A percentile compares a stretch with the other conserved stretches of the same genome.
Conservation (phyloP, 2,797 vertebrate genomes). For the Channallabes apus region DNA sequence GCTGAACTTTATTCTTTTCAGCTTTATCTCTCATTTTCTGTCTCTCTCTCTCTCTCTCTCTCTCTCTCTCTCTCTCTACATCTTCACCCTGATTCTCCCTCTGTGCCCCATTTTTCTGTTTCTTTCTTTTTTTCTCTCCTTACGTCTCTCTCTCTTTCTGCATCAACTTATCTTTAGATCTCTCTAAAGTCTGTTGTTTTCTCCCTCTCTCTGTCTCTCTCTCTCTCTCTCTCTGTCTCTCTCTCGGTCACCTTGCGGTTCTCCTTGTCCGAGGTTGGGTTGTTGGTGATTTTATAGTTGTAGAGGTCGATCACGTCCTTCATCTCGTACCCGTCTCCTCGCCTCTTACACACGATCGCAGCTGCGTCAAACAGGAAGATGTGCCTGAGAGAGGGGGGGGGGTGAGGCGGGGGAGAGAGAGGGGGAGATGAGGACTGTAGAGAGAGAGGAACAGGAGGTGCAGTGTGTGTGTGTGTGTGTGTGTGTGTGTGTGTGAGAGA, state of each 20-base stretch:
- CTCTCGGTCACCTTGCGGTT: conserved; percentile 84
- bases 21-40: too few species aligned
- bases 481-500: background rate
- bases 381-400: conserved; percentile 74
- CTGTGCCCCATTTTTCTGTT: background rate
- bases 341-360: conserved; percentile 92
- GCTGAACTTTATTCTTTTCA: too few species aligned
- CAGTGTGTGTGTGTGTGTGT: background rate
- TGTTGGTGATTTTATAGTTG: conserved; percentile 94
- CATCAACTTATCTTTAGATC: background rate
- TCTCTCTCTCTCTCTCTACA: background rate
- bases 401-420: background rate
- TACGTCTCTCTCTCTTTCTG: background rate
- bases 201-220: background rate
- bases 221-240: background rate
- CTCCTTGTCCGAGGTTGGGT: conserved; percentile 94
- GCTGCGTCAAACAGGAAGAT: conserved; percentile 96
- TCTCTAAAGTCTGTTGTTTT: background rate
- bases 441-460: background rate
- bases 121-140: background rate
- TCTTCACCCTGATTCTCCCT: background rate
- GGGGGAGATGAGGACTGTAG: background rate
- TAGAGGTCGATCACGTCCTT: conserved; percentile 96
- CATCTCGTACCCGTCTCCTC: conserved; percentile 97
- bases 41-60: background rate